Conservation (phyloP, 2,113 vertebrate genomes). For the Cyanoramphus novaezelandiae region DNA sequence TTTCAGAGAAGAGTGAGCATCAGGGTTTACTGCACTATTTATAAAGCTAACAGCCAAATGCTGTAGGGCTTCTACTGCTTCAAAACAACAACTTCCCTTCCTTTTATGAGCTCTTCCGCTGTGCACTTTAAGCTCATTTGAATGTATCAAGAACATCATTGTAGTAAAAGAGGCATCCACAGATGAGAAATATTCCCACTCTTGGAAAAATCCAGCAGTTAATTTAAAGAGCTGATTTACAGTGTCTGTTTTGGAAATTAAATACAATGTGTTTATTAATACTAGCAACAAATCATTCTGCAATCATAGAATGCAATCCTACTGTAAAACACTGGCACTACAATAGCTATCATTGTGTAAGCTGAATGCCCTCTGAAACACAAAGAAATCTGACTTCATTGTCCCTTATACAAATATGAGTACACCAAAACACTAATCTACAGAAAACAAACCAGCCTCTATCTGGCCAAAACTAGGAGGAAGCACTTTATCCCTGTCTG, state of each 20-base stretch:
- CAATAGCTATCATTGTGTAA: background rate
- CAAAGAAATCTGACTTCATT: background rate
- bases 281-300: background rate
- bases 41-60: background rate
- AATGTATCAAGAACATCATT: background rate
- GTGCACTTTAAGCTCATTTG: background rate
- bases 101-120: background rate
- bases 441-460: background rate
- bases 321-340: background rate
- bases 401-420: background rate
- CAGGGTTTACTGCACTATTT: constrained; percentile 53
- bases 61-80: background rate
- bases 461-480: background rate
- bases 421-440: background rate
- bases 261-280: constrained; percentile 5
- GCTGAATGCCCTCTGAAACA: background rate
- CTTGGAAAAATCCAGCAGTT: background rate
- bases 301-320: background rate
- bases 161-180: background rate
- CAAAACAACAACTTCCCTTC: background rate
- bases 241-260: background rate
- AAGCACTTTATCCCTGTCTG: background rate
- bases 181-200: background rate
- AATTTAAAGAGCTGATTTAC: background rate
- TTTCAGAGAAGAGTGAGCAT: constrained; percentile 36